Conservation (phyloP, 2,888 invertebrate species). For the Agrochola lota region DNA sequence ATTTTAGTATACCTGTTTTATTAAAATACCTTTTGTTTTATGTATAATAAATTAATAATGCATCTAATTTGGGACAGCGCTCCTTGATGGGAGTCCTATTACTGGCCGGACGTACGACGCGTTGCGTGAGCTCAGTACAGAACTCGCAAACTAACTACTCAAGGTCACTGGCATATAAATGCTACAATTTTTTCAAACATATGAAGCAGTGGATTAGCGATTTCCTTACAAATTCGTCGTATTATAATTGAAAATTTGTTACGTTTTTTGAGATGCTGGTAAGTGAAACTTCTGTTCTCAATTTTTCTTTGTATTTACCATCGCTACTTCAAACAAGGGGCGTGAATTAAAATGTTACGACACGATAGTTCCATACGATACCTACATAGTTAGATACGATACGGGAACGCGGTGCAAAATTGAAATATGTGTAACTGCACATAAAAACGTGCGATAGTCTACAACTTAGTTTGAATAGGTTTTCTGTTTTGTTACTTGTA, state of each 20-base stretch:
- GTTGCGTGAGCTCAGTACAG: no score
- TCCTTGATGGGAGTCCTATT: no score
- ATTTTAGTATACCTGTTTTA: no score
- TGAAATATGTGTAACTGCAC: slow-evolving; percentile 40
- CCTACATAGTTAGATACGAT: background rate
- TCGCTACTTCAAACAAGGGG: slow-evolving; percentile 28
- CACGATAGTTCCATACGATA: background rate
- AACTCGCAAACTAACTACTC: no score
- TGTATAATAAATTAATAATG: no score
- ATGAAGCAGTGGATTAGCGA: background rate
- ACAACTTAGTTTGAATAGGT: slow-evolving; percentile 15
- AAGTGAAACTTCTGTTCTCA: slow-evolving; percentile 25
- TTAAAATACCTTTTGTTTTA: no score
- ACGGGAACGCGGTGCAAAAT: slow-evolving; percentile 15
- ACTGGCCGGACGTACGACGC: no score
- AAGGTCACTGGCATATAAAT: no score
- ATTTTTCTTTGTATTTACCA: background rate
- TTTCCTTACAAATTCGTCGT: no score
- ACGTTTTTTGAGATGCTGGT: no score
- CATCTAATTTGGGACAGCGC: no score
- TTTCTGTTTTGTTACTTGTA: slow-evolving; percentile 9
- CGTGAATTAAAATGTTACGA: slow-evolving; percentile 48
- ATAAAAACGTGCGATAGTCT: slow-evolving; percentile 11
- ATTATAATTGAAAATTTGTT: no score
- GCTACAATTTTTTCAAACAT: background rate